A percentile compares a stretch with the other conserved stretches of the same genome.
Conservation (phyloP, 2,888 invertebrate genomes). For the Leptinotarsa tumamoca region DNA sequence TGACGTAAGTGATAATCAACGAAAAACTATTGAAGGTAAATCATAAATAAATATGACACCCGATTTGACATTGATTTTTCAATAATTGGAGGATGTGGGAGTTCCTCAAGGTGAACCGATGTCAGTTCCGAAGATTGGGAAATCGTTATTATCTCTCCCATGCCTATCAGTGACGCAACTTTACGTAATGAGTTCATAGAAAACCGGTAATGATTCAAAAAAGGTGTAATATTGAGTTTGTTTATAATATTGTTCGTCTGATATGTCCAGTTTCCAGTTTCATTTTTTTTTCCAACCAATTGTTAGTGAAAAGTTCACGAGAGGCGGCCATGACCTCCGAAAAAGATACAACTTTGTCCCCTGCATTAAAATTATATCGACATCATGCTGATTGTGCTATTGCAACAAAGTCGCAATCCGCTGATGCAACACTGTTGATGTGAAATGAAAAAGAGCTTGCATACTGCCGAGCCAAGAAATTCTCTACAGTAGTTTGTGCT, state of each 20-base stretch:
- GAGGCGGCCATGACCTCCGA: neutral
- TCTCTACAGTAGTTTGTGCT: neutral
- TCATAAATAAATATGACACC: conserved; percentile 21
- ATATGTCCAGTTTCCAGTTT: no score
- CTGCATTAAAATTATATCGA: neutral
- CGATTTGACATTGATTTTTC: conserved; percentile 22
- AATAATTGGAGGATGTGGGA: conserved; percentile 23
- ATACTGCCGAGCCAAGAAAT: conserved; percentile 15
- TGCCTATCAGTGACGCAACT: conserved; percentile 16
- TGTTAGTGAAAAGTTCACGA: neutral
- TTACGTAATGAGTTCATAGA: neutral
- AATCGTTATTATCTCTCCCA: conserved; percentile 5
- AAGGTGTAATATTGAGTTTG: no score
- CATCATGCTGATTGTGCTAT: neutral
- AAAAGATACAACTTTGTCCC: neutral
- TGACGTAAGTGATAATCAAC: conserved; percentile 10
- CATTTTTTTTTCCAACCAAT: neutral
- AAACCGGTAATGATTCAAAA: neutral
- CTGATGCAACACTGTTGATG: conserved; percentile 12
- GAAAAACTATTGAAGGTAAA: conserved; percentile 2
- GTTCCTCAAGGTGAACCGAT: conserved; percentile 25
- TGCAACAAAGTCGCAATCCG: conserved; percentile 21
- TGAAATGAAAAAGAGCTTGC: neutral
- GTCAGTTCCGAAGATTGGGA: conserved; percentile 18
- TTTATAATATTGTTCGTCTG: no score